Evolutionary conservation across 2,888 invertebrate genomes (phyloP), one percentile per base, ranked within the genome.

Genomic region (Tetheella fluctuosa): DNA sequence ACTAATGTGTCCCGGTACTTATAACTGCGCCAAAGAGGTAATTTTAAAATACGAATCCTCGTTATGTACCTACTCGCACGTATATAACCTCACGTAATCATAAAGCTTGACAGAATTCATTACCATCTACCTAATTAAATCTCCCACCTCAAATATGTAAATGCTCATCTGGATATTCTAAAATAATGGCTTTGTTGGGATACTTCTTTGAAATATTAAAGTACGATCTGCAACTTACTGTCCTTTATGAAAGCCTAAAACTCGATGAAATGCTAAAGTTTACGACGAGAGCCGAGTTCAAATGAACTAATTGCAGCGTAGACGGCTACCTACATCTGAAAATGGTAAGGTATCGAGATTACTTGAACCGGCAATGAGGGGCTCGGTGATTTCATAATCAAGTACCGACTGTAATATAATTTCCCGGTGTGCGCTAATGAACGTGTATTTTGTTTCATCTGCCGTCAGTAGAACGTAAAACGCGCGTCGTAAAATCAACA

Each of bases 361-460:
- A 64, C 82, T 81, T 75, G 70, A 80, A 76, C 77, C 74, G 72
- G 73, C 78, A 75, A 76, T 77, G 76, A 76, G 78, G 74, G 73
- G 72, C 75, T 70, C 76, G 76, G 76, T 80, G 84, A 86, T 85
- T 86, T 85, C 79, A 89, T 89, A 90, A 88, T 88, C 88, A 88
- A 88, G 85, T 84, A 79, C 85, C 71, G 81, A 79, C 81, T 81
- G 85, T 88, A 89, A 90, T 89, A 86, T 88, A 85, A 90, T 90
- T 89, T 89, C 81, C 82, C 78, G 80, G 82, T 83, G 79, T 81
- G 83, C 86, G 81, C 88, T 90, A 91, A 91, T 90, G 90, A 91
- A 90, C 87, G 87, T 89, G 85, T 89, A 91, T 90, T 91, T 91
- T 90, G 89, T 90, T 90, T 90, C 89, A 85, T 89, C 86, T 85